Conservation (phyloP, 2,888 invertebrate genomes). For the Dryococelus australis region DNA sequence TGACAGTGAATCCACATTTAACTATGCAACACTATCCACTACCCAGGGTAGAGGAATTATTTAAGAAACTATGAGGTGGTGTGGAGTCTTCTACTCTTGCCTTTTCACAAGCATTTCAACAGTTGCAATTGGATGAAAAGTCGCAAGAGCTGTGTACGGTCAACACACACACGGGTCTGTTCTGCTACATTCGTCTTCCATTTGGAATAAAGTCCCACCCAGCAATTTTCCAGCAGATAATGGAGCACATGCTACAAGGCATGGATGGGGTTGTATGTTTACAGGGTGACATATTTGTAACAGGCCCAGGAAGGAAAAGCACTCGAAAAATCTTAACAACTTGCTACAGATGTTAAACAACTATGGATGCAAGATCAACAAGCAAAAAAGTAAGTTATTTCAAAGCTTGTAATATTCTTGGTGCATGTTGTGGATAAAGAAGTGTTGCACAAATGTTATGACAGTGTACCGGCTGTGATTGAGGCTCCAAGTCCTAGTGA, state of each 20-base stretch:
- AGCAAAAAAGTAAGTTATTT: conserved; percentile 19
- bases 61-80: background rate
- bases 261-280: conserved; percentile 28
- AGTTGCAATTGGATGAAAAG: background rate
- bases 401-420: background rate
- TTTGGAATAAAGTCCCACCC: conserved; percentile 28
- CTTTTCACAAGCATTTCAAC: background rate
- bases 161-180: conserved; percentile 30
- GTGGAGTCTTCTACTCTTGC: background rate
- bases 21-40: background rate
- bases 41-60: background rate
- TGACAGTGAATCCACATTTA: background rate
- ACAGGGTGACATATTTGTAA: conserved; percentile 33
- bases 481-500: conserved; percentile 22
- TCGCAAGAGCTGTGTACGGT: conserved; percentile 4
- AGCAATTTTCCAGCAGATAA: conserved; percentile 26
- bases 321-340: background rate
- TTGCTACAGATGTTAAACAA: conserved; percentile 17
- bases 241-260: conserved; percentile 32
- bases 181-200: conserved; percentile 21
- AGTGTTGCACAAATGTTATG: background rate
- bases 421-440: background rate
- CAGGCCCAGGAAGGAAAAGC: background rate
- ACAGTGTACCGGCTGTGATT: conserved; percentile 25
- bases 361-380: conserved; percentile 31